Conservation (phyloP, 2,113 vertebrate genomes). For the Genyomyrus donnyi region DNA sequence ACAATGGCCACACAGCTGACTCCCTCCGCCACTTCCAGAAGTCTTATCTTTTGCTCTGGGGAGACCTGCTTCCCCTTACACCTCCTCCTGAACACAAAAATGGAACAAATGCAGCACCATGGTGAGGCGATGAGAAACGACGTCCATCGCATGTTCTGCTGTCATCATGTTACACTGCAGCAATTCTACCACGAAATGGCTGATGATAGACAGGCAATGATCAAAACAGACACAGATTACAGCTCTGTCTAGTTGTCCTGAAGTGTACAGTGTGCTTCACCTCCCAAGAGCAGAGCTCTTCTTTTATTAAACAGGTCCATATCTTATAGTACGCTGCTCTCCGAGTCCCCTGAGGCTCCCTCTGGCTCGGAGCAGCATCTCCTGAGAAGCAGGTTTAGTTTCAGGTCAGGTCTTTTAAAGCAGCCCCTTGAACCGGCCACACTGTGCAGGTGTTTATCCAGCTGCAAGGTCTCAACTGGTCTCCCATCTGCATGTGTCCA, state of each 20-base stretch:
- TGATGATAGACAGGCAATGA: conserved; percentile 43
- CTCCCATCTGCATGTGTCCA: background rate
- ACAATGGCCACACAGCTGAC: conserved; percentile 22
- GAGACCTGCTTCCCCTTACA: background rate
- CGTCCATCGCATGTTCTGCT: background rate
- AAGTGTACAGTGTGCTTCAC: conserved; percentile 49
- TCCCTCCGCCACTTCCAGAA: conserved; percentile 3
- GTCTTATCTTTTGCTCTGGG: conserved; percentile 26
- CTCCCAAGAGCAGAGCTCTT: conserved; percentile 33
- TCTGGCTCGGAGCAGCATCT: conserved; percentile 32
- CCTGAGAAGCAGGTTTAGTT: background rate
- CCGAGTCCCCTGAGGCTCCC: background rate
- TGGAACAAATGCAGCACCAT: background rate
- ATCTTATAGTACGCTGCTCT: background rate
- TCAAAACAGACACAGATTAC: background rate
- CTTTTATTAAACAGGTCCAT: conserved; percentile 31
- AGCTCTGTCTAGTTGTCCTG: background rate
- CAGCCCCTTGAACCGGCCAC: conserved; percentile 13
- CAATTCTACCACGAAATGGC: background rate
- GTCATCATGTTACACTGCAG: background rate
- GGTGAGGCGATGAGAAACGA: background rate
- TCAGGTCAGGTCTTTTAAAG: background rate
- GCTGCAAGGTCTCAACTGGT: conserved; percentile 17
- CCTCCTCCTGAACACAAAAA: background rate
- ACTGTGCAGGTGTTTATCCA: conserved; percentile 53